Conservation (phyloP, 2,797 vertebrate genomes). For the Gymnocypris eckloni region DNA sequence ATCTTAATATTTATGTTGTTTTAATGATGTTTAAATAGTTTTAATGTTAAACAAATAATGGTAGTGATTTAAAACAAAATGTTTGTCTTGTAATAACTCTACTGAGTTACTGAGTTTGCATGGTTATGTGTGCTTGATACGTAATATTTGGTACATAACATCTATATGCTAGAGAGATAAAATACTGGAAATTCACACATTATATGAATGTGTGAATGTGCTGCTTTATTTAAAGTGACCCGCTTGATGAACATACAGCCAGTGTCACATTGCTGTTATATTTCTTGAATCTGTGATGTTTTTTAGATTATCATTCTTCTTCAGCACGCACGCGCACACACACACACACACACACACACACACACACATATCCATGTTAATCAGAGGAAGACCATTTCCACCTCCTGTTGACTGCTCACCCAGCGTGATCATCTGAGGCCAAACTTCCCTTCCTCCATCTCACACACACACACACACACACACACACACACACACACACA, state of each 20-base stretch:
- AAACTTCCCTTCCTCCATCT: conserved; percentile 77
- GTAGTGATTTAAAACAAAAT: not conserved
- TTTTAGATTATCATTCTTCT: not conserved
- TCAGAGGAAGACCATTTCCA: conserved; percentile 57
- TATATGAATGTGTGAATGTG: not conserved
- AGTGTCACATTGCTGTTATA: not conserved
- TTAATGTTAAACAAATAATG: not conserved
- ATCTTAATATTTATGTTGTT: not conserved
- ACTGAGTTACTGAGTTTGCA: not conserved
- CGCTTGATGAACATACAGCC: not conserved
- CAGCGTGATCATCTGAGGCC: conserved; percentile 77
- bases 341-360: not conserved
- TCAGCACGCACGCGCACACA: not conserved
- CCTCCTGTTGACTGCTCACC: conserved; percentile 72
- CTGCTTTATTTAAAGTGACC: no score
- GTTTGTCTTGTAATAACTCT: not conserved
- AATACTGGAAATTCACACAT: not conserved
- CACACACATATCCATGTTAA: not conserved
- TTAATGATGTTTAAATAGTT: not conserved
- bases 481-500: conserved; percentile 17
- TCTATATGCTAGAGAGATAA: not conserved
- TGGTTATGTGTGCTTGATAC: not conserved
- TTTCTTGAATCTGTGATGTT: not conserved
- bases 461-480: conserved; percentile 38
- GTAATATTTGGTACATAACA: not conserved